Evolutionary conservation across 2,888 invertebrate species (phyloP).

Genomic region (Pardosa pseudoannulata): DNA sequence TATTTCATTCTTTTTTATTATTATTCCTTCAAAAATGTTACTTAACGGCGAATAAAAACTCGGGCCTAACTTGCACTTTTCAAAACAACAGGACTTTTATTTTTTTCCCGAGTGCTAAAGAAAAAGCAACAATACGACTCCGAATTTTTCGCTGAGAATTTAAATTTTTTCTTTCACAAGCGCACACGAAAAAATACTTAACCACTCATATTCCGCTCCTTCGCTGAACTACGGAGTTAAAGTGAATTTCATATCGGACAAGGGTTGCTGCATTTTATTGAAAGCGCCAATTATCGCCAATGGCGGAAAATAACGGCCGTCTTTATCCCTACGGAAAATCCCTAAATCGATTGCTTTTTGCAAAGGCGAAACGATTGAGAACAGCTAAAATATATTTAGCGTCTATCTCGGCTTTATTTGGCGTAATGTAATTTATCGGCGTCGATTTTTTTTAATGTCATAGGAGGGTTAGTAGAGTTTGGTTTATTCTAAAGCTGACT

Average conservation of each 20-base stretch:
- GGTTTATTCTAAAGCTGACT: background rate
- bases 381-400: constrained; percentile 13
- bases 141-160: background rate
- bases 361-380: constrained; percentile 13
- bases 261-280: constrained; percentile 67
- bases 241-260: constrained; percentile 68
- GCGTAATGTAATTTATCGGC: constrained; percentile 19
- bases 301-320: constrained; percentile 53
- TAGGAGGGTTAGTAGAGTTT: constrained; percentile 9
- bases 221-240: constrained; percentile 61
- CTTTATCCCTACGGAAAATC: constrained; percentile 56
- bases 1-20: background rate
- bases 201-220: constrained; percentile 61
- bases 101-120: background rate
- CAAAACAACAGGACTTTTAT: background rate
- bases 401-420: constrained; percentile 19
- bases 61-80: background rate
- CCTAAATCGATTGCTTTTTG: constrained; percentile 49
- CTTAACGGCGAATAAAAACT: background rate
- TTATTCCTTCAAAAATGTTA: constrained; percentile 2
- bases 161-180: background rate
- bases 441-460: background rate
- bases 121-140: background rate
- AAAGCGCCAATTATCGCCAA: constrained; percentile 72
- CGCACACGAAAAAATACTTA: constrained; percentile 57